phyloP scores from a whole-genome alignment of 2,797 vertebrate genomes.

The Sebastes kiyomatsui region DNA sequence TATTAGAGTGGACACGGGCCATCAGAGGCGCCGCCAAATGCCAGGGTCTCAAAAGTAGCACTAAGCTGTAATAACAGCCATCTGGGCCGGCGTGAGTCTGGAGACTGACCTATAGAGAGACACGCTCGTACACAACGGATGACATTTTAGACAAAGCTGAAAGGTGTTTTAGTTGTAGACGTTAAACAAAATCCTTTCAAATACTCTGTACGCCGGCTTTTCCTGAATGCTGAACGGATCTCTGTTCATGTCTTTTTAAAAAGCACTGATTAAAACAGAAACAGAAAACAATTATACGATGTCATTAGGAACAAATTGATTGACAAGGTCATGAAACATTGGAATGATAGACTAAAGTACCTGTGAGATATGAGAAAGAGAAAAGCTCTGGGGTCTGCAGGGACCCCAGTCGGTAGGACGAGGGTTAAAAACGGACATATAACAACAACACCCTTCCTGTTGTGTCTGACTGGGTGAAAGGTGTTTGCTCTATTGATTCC shows the following conservation, averaged over 20 bases:
- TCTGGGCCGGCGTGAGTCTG: conserved; percentile 39
- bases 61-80: conserved; percentile 52
- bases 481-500: too few relatives aligned
- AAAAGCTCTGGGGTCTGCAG: too few relatives aligned
- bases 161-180: conserved; percentile 19
- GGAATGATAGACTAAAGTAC: too few relatives aligned
- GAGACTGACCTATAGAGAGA: conserved; percentile 8
- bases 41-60: conserved; percentile 55
- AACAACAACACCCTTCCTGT: too few relatives aligned
- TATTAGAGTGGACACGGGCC: conserved; percentile 55
- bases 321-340: too few relatives aligned
- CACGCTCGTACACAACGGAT: neutral
- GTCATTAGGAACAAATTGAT: too few relatives aligned
- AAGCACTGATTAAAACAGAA: too few relatives aligned
- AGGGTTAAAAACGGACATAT: too few relatives aligned
- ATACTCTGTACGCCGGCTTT: neutral
- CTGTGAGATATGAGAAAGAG: too few relatives aligned
- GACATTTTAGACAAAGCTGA: conserved; percentile 36
- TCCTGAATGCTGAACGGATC: neutral
- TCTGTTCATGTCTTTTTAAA: neutral
- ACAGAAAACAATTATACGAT: too few relatives aligned
- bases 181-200: conserved; percentile 6
- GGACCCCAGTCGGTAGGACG: too few relatives aligned
- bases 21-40: conserved; percentile 57
- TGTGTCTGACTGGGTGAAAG: too few relatives aligned